Conservation (phyloP, 2,888 invertebrate genomes). For the Megaustenia siamemsis region DNA sequence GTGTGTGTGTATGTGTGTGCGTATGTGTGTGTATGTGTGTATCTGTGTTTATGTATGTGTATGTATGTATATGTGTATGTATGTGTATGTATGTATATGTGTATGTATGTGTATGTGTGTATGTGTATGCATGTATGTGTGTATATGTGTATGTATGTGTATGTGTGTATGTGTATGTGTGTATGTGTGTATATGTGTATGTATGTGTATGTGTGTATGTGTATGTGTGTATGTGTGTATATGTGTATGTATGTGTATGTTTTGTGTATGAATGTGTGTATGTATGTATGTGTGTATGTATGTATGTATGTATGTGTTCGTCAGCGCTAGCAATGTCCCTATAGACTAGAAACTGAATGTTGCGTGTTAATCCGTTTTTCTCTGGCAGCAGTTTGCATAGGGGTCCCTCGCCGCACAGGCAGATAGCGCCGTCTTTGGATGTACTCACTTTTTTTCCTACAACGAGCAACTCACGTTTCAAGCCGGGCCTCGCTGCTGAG, state of each 20-base stretch:
- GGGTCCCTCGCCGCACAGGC: no score
- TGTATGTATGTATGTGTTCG: neutral
- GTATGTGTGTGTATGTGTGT: neutral
- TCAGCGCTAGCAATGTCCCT: no score
- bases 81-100: slow-evolving; percentile 3
- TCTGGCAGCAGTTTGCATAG: no score
- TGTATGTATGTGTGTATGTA: neutral
- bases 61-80: neutral
- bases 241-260: no score
- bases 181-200: neutral
- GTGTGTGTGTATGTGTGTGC: neutral
- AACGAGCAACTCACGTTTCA: no score
- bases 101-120: neutral
- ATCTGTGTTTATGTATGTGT: neutral
- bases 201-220: neutral
- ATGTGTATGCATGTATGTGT: neutral
- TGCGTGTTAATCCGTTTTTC: no score
- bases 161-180: neutral
- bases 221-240: neutral
- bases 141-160: neutral
- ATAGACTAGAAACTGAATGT: no score
- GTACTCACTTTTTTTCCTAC: no score
- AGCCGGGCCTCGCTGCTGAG: no score
- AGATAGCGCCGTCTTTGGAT: no score
- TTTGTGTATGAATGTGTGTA: no score